Conservation (phyloP, 2,888 invertebrate genomes). For the Drosophila acutilabella region DNA sequence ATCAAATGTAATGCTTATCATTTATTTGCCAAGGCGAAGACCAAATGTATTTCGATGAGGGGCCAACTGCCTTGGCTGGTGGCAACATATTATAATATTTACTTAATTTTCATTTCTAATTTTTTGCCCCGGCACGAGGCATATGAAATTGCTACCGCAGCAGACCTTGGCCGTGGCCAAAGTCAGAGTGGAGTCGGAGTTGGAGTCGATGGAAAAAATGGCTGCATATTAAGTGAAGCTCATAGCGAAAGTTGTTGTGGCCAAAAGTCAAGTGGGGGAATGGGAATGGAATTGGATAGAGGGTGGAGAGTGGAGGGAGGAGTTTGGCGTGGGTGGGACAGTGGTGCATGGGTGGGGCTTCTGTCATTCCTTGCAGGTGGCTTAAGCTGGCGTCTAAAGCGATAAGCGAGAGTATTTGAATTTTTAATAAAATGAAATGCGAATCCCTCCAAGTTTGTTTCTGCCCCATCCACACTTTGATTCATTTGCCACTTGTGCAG, state of each 20-base stretch:
- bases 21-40: constrained; percentile 74
- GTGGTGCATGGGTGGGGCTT: constrained; percentile 28
- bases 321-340: background rate
- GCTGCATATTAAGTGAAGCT: constrained; percentile 74
- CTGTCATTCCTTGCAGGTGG: constrained; percentile 60
- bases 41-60: constrained; percentile 47
- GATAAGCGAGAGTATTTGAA: constrained; percentile 80
- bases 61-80: constrained; percentile 35
- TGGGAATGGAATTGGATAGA: constrained; percentile 2
- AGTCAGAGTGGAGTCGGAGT: background rate
- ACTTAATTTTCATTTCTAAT: constrained; percentile 81
- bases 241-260: constrained; percentile 63
- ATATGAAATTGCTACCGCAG: constrained; percentile 64
- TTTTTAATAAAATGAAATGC: constrained; percentile 81
- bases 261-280: constrained; percentile 53
- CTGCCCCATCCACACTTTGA: constrained; percentile 40
- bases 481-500: constrained; percentile 63
- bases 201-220: constrained; percentile 37
- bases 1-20: constrained; percentile 82
- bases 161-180: constrained; percentile 53
- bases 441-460: constrained; percentile 57
- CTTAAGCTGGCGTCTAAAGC: constrained; percentile 75
- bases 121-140: constrained; percentile 64
- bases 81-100: constrained; percentile 79
- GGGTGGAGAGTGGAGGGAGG: background rate